Evolutionary conservation across 2,888 invertebrate species (phyloP).

Genomic region (Pyrochroa serraticornis): DNA sequence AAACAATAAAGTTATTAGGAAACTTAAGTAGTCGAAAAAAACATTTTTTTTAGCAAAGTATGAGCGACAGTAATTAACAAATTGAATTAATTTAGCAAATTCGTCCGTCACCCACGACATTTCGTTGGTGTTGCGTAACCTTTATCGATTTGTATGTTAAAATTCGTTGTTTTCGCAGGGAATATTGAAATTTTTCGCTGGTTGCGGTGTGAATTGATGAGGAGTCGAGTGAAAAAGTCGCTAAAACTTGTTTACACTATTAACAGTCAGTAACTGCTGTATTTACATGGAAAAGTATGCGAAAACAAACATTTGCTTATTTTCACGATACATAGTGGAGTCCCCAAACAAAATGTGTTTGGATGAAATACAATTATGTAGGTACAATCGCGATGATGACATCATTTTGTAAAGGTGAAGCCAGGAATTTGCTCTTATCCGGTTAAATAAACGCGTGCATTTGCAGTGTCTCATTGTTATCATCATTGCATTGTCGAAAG

Average conservation of each 20-base stretch:
- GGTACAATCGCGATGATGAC: background rate
- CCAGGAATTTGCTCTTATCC: slow-evolving; percentile 16
- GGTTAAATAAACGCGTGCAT: slow-evolving; percentile 19
- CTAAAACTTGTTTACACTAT: background rate
- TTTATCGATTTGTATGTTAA: background rate
- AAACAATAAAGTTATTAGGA: no score
- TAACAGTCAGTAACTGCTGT: background rate
- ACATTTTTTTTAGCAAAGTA: background rate
- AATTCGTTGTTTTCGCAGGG: background rate
- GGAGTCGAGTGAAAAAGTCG: background rate
- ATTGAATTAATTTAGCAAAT: background rate
- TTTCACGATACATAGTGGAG: no score
- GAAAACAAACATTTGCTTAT: no score
- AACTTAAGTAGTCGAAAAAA: no score
- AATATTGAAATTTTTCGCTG: background rate
- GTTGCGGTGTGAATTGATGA: background rate
- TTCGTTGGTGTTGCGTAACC: background rate
- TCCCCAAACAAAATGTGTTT: background rate
- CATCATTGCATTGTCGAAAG: background rate
- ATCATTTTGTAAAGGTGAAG: slow-evolving; percentile 15
- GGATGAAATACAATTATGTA: background rate
- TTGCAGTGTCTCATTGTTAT: background rate
- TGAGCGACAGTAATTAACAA: background rate
- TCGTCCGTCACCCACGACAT: background rate
- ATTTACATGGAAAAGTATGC: background rate